Conservation (phyloP, 92 coral and sea anemone genomes). For the Heliopora coerulea region DNA sequence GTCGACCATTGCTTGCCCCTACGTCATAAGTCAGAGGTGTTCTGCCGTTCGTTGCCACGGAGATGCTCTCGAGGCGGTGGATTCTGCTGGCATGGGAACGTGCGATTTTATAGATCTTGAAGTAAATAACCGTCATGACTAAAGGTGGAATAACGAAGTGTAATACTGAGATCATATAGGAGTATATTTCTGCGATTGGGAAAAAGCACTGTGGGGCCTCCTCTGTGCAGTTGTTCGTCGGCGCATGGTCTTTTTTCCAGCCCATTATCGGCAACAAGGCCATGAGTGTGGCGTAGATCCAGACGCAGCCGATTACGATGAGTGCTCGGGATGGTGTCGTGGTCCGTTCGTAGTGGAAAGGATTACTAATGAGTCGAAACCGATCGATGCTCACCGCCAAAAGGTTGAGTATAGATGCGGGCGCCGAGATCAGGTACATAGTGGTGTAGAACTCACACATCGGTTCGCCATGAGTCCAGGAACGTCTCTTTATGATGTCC, state of each 20-base stretch:
- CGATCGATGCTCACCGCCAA: conserved; percentile 97
- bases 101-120: conserved; percentile 53
- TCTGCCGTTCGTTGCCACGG: background rate
- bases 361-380: conserved; percentile 83
- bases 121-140: conserved; percentile 54
- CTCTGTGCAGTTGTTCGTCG: no score
- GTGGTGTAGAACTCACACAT: conserved; percentile 66
- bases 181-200: conserved; percentile 41
- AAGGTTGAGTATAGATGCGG: conserved; percentile 82
- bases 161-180: conserved; percentile 42
- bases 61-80: conserved; percentile 47
- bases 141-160: conserved; percentile 59
- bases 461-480: conserved; percentile 43
- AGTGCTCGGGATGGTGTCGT: conserved; percentile 72
- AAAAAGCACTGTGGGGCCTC: conserved; percentile 24
- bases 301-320: conserved; percentile 61
- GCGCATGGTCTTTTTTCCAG: conserved; percentile 18
- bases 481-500: conserved; percentile 58
- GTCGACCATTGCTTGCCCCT: background rate
- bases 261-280: conserved; percentile 37
- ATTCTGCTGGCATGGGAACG: conserved; percentile 42
- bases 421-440: conserved; percentile 73
- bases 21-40: background rate
- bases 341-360: conserved; percentile 70
- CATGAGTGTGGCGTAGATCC: conserved; percentile 71